A percentile compares a stretch with the other conserved stretches of the same genome.
Conservation (phyloP, 2,888 invertebrate genomes). For the Merodon equestris region DNA sequence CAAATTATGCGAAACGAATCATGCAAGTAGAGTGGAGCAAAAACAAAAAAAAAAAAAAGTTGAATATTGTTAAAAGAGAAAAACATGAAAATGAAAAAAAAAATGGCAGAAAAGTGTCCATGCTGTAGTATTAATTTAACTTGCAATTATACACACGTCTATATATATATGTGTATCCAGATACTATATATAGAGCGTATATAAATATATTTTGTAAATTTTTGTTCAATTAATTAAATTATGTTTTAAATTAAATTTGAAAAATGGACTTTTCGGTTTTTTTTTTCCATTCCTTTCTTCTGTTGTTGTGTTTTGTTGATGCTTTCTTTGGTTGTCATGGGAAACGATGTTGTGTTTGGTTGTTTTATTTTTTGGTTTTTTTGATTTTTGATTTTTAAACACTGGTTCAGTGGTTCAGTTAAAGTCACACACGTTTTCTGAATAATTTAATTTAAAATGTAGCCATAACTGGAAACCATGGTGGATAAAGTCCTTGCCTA, state of each 20-base stretch:
- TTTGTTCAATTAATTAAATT: constrained; percentile 69
- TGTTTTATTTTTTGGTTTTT: constrained; percentile 2
- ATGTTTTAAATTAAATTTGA: constrained; percentile 68
- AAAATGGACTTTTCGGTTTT: constrained; percentile 41
- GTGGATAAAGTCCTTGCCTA: too few species aligned
- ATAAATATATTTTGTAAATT: constrained; percentile 68
- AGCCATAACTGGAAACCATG: too few species aligned
- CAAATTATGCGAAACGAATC: constrained; percentile 61
- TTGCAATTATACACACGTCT: constrained; percentile 61
- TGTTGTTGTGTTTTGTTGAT: not conserved
- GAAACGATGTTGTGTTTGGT: constrained; percentile 27
- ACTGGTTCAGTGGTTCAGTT: too few species aligned
- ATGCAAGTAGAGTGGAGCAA: constrained; percentile 32
- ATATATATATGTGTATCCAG: constrained; percentile 32
- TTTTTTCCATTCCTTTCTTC: constrained; percentile 19
- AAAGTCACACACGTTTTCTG: too few species aligned
- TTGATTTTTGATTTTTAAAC: too few species aligned
- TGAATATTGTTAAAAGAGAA: constrained; percentile 56
- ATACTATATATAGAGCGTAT: constrained; percentile 8
- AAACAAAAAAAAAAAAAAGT: constrained; percentile 28
- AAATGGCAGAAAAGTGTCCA: too few species aligned
- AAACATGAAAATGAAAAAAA: constrained; percentile 55
- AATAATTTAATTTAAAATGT: too few species aligned
- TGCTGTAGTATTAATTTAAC: constrained; percentile 67
- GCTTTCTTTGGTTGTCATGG: too few species aligned